Conservation (phyloP, 2,797 vertebrate genomes). For the Coccyzus lansbergi region DNA sequence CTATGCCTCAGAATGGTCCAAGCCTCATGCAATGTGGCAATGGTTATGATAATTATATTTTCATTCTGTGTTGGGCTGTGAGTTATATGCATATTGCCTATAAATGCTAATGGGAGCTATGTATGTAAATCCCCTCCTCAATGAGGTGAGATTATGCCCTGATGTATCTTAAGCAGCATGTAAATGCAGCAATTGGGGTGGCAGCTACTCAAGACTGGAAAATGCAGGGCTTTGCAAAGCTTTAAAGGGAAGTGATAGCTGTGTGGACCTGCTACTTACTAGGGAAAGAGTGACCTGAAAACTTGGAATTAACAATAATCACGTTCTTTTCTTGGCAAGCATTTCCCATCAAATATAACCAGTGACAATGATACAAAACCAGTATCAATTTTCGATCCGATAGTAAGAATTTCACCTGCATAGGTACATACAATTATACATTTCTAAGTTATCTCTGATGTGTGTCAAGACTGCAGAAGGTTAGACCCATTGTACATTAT, state of each 20-base stretch:
- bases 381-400: not conserved
- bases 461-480: not conserved
- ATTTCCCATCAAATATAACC: slow-evolving; percentile 25
- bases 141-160: slow-evolving; percentile 46
- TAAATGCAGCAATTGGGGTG: slow-evolving; percentile 42
- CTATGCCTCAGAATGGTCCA: slow-evolving; percentile 64
- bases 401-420: not conserved
- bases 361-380: not conserved
- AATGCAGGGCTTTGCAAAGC: not conserved
- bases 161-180: slow-evolving; percentile 64
- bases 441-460: not conserved
- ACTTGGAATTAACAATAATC: not conserved
- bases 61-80: slow-evolving; percentile 56
- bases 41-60: slow-evolving; percentile 79
- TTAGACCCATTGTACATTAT: not conserved
- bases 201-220: not conserved
- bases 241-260: not conserved
- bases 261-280: not conserved
- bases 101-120: slow-evolving; percentile 64
- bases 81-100: slow-evolving; percentile 63
- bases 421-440: too few relatives aligned
- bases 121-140: slow-evolving; percentile 62
- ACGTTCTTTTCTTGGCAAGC: not conserved
- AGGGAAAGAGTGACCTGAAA: not conserved
- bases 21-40: slow-evolving; percentile 61